phyloP scores from a whole-genome alignment of 2,113 vertebrate species.

The Pyrgilauda ruficollis region DNA sequence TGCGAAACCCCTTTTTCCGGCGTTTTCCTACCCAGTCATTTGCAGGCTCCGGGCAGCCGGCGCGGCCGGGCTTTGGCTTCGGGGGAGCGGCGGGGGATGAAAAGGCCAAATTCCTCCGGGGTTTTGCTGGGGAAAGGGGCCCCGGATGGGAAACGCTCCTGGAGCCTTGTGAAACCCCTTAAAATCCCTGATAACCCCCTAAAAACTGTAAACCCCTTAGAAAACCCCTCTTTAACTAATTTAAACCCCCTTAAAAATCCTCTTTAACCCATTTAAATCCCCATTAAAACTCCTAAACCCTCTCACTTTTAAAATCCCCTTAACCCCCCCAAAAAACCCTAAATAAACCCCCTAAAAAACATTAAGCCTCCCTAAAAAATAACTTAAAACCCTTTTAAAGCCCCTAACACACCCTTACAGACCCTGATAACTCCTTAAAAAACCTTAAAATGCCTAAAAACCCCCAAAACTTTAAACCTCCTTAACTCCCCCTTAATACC shows the following conservation, averaged over 20 bases:
- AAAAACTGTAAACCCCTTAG: background rate
- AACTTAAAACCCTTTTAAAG: background rate
- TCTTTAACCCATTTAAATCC: background rate
- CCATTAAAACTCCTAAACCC: background rate
- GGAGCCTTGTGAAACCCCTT: background rate
- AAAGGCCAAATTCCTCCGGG: background rate
- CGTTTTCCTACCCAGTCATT: background rate
- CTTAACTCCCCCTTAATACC: background rate
- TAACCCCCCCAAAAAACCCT: background rate
- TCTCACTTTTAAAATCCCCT: background rate
- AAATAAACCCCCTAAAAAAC: background rate
- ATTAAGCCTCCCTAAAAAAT: background rate
- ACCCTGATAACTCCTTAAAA: background rate
- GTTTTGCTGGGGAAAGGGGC: background rate
- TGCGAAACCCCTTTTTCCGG: background rate
- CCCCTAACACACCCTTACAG: too few relatives aligned
- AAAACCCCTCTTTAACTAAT: background rate
- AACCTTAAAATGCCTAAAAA: background rate
- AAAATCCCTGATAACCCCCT: background rate
- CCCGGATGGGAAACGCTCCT: background rate
- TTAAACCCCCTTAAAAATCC: background rate
- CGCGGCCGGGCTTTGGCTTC: background rate
- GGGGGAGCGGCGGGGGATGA: background rate
- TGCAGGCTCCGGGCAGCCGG: constrained; percentile 12
- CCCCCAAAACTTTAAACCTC: background rate